phyloP scores from a whole-genome alignment of 2,113 vertebrate genomes.

The Chunga burmeisteri region DNA sequence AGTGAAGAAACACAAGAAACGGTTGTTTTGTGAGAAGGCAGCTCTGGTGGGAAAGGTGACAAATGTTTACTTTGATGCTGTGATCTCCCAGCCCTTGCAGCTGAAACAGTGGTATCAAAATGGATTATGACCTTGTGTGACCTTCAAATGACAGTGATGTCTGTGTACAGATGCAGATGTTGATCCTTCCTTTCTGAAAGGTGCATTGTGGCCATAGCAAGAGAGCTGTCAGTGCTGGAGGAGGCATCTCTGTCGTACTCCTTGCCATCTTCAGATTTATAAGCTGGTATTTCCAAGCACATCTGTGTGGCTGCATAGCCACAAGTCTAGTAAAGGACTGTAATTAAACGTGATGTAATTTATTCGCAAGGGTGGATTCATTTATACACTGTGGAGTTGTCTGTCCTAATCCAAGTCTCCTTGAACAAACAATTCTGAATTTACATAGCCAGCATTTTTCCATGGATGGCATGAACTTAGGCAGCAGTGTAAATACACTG shows the following conservation, averaged over 20 bases:
- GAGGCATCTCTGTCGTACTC: not conserved
- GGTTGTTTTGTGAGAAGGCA: not conserved
- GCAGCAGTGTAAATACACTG: not conserved
- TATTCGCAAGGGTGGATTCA: not conserved
- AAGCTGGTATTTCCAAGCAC: not conserved
- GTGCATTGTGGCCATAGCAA: not conserved
- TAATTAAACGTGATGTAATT: conserved; percentile 10
- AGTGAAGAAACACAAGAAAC: not conserved
- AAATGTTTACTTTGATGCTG: not conserved
- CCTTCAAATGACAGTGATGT: not conserved
- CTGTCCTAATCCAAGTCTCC: conserved; percentile 3
- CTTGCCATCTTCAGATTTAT: not conserved
- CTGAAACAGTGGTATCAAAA: not conserved
- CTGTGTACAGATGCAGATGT: not conserved
- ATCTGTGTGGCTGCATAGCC: not conserved
- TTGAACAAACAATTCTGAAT: not conserved
- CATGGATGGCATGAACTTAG: not conserved
- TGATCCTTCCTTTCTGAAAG: not conserved
- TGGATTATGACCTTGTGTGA: not conserved
- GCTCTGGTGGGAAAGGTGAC: not conserved
- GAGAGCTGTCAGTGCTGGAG: not conserved
- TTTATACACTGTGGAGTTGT: not conserved
- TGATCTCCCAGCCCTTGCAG: not conserved
- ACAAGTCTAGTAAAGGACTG: not conserved
- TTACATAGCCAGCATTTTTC: not conserved